Evolutionary conservation across 2,797 vertebrate species (phyloP), one percentile per base, ranked within the genome.

Genomic region (Galago senegalensis): DNA sequence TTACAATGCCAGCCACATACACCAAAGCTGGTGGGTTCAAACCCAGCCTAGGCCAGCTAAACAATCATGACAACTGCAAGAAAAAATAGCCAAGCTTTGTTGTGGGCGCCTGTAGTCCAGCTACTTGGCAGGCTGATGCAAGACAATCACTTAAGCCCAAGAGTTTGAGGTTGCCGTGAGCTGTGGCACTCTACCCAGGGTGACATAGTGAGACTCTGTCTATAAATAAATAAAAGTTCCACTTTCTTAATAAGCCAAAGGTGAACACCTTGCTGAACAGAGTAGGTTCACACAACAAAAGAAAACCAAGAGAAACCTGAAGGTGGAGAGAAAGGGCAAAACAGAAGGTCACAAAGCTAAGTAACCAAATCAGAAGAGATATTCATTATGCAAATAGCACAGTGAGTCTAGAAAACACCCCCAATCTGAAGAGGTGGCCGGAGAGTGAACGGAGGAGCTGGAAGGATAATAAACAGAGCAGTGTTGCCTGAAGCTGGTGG

Each of bases 251-350:
- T 60, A 89, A 93, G n/a, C 58, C 40, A 69, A 87, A 63, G 37
- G 73, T 37, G 46, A 93, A 91, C 17, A n/a, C 16, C 31, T 72
- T 94, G 53, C 92, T 97, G 70, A 94, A 93, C 9, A 72, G 49
- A 86, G 25, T 70, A 76, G 56, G 16, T 83, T 87, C 65, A 60
- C 40, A 72, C 11, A 75, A 73, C 46, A 89, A 96, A 94, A 94
- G 88, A 87, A 82, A 95, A 75, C 18, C 8, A 69, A 95, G 69
- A 70, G 67, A 91, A 93, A 94, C 31, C 25, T 84, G 56, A 75
- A 81, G 17, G 49, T 23, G 9, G 16, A 43, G 63, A 90, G 70
- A 91, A 93, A 73, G n/a, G 70, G 65, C 49, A 25, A 43, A 96
- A 86, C 40, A 53, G 31, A 56, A 53, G 49, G 34, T 73, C 75